These are phyloP conservation scores for Palythoa caribaeorum DNA, from an alignment of 92 coral and sea anemone species.

Conservation along the genomic window DNA sequence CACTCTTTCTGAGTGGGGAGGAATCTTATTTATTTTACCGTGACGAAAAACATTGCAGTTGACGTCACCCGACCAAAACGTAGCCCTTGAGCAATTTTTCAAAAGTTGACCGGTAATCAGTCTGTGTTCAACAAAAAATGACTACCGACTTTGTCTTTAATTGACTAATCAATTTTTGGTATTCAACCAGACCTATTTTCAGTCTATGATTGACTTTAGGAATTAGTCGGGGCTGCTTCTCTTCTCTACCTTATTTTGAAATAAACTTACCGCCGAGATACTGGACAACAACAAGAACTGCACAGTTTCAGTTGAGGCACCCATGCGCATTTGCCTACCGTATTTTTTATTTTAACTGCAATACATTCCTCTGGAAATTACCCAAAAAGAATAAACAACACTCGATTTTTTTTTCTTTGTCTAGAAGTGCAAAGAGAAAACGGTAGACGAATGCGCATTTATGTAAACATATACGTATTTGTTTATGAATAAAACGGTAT, in stretches of 20 bases:
- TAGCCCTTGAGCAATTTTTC: background rate
- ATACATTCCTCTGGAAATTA: background rate
- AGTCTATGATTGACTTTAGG: background rate
- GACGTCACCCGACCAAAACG: background rate
- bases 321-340: background rate
- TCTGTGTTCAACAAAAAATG: background rate
- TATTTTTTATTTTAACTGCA: too few species aligned
- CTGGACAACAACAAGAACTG: background rate
- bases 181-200: background rate
- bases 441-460: background rate
- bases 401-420: too few species aligned
- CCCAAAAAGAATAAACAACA: background rate
- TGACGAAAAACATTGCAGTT: conserved; percentile 1
- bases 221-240: too few species aligned
- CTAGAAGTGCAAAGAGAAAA: background rate
- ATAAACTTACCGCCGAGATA: too few species aligned
- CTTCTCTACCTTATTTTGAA: too few species aligned
- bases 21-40: background rate
- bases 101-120: background rate
- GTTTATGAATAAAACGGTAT: background rate
- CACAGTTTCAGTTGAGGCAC: background rate
- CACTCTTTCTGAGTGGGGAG: background rate
- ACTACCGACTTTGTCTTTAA: background rate
- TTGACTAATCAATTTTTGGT: background rate
- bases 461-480: background rate